Base-by-base conservation (phyloP, 1,140 invertebrate genomes). In the Danaus melanippus region DNA sequence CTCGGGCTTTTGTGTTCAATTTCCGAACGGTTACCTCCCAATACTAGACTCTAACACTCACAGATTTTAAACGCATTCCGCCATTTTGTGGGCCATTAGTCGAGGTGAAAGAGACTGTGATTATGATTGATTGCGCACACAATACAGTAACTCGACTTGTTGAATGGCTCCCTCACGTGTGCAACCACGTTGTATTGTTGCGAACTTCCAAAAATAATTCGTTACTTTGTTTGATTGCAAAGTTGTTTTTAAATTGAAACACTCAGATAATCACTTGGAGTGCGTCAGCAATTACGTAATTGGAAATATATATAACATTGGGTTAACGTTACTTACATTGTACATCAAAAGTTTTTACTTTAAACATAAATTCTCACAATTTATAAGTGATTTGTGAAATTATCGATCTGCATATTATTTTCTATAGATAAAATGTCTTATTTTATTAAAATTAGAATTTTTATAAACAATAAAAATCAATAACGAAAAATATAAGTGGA, bases 41-140 rank as follows among this genome's bases (percentile, higher is more conserved):
- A 84, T 79, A 70, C 72, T 64, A 58, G 60, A 62, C 21, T 67
- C 68, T 52, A 74, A 66, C 69, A 68, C 66, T 78, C 69, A 74
- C 74, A 74, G 76, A 76, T 81, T 84, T 86, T 81, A 82, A 83
- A 82, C 80, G 74, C 74, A 77, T 77, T 70, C 73, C 76, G 61
- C 71, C 77, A 83, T 86, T 86, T 84, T 70, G 80, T 77, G 83
- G 73, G 60, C 80, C 83, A 86, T 86, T 86, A 86, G 76, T 68
- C 70, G 77, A 79, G 69, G 79, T 84, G 80, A 86, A 86, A 84
- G 79, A 78, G 78, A 64, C 75, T 49, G 68, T 80, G 77, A 84
- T 81, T 86, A 81, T 86, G 83, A 86, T 84, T 81, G 80, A 86
- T 86, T 65, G 72, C 64, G 61, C 56, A 50, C 60, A 77, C 77